These are phyloP conservation scores for Brachyhypopomus gauderio DNA, from an alignment of 2,113 vertebrate genomes.

Conservation along the genomic window DNA sequence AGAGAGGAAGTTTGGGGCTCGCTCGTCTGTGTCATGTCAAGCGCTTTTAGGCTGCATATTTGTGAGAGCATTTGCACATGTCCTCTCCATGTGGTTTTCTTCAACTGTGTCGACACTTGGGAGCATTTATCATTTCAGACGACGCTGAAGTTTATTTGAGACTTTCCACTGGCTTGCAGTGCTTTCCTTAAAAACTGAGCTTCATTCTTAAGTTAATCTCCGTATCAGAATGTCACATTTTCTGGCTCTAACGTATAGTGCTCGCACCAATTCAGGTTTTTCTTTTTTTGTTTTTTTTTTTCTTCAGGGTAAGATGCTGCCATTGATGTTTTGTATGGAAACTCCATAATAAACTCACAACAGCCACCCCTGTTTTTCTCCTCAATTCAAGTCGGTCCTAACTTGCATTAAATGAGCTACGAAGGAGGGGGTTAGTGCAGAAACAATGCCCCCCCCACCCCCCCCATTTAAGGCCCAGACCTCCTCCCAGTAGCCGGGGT, in stretches of 20 bases:
- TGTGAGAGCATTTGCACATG: constrained; percentile 59
- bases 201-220: constrained; percentile 24
- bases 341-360: not conserved
- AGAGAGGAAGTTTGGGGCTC: constrained; percentile 60
- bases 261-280: not conserved
- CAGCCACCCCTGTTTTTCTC: not conserved
- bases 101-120: constrained; percentile 57
- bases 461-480: constrained; percentile 16
- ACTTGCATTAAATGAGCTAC: constrained; percentile 13
- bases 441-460: not conserved
- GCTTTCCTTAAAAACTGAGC: constrained; percentile 38
- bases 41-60: constrained; percentile 58
- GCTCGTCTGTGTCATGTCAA: constrained; percentile 61
- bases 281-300: not conserved
- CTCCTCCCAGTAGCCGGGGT: constrained; percentile 39
- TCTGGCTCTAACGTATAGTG: constrained; percentile 16
- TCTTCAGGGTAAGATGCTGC: not conserved
- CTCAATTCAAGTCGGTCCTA: not conserved
- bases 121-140: constrained; percentile 56
- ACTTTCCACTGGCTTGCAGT: constrained; percentile 55
- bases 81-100: constrained; percentile 59
- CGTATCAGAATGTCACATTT: constrained; percentile 14
- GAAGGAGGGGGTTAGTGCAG: constrained; percentile 20
- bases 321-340: not conserved
- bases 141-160: constrained; percentile 52